These are phyloP conservation scores for Stomatorhinus walkeri DNA, from an alignment of 2,797 vertebrate species.

Conservation along the genomic window DNA sequence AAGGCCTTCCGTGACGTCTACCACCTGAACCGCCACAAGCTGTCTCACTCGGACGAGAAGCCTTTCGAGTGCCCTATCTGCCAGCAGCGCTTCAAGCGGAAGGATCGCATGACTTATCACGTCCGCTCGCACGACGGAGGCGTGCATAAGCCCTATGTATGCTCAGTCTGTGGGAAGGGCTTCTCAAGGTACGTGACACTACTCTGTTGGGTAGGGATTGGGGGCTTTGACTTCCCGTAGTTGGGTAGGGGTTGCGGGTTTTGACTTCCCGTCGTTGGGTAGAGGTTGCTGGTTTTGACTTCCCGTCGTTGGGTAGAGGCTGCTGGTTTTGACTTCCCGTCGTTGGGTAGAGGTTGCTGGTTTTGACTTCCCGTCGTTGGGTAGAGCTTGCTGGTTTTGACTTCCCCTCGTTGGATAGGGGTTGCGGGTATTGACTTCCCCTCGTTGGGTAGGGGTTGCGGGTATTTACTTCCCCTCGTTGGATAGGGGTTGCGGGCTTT, in stretches of 20 bases:
- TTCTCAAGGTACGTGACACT: slow-evolving; percentile 77
- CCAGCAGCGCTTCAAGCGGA: slow-evolving; percentile 96
- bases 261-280: background rate
- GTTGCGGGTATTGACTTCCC: background rate
- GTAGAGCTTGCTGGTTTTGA: background rate
- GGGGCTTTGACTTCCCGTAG: background rate
- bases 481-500: background rate
- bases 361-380: background rate
- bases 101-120: slow-evolving; percentile 97
- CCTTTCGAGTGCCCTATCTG: slow-evolving; percentile 96
- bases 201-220: background rate
- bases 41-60: slow-evolving; percentile 94
- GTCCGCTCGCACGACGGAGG: slow-evolving; percentile 94
- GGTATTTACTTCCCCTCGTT: background rate
- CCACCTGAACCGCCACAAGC: slow-evolving; percentile 94
- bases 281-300: background rate
- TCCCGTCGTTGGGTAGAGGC: background rate
- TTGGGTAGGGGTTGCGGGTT: background rate
- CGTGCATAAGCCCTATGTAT: slow-evolving; percentile 96
- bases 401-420: background rate
- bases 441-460: background rate
- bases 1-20: slow-evolving; percentile 97
- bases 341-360: background rate
- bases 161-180: slow-evolving; percentile 94
- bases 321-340: background rate